These are phyloP conservation scores for Aplidium turbinatum DNA, from an alignment of 23 tunicate genomes.

Conservation along the genomic window DNA sequence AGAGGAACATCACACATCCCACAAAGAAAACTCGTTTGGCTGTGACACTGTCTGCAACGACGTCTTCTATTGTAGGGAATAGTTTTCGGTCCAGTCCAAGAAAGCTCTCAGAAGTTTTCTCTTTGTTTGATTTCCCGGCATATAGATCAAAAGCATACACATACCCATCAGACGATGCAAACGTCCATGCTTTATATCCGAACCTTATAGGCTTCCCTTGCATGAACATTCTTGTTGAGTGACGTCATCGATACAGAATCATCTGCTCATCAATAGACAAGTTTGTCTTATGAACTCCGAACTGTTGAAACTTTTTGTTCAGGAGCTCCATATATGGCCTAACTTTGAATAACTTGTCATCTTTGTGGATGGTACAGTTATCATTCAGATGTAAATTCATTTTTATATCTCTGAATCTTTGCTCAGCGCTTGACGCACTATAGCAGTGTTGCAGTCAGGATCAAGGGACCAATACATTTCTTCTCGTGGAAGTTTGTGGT, in stretches of 20 bases:
- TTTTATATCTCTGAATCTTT: constrained; percentile 10
- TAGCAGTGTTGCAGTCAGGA: constrained; percentile 18
- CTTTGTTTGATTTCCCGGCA: constrained; percentile 22
- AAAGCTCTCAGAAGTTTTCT: constrained; percentile 13
- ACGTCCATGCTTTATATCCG: constrained; percentile 15
- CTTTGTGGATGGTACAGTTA: constrained; percentile 11
- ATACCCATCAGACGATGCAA: constrained; percentile 15
- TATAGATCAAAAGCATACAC: constrained; percentile 17
- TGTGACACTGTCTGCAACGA: too few relatives aligned
- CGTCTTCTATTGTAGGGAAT: too few relatives aligned
- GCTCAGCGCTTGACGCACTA: constrained; percentile 28
- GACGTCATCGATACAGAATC: constrained; percentile 10
- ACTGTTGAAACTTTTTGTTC: constrained; percentile 17
- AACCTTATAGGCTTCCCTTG: constrained; percentile 14
- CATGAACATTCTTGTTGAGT: constrained; percentile 15
- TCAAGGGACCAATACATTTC: constrained; percentile 18
- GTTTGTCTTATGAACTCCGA: constrained; percentile 11
- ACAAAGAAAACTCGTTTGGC: too few relatives aligned
- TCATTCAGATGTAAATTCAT: constrained; percentile 19
- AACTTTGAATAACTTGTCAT: constrained; percentile 18
- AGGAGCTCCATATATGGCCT: constrained; percentile 20
- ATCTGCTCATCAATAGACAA: constrained; percentile 18
- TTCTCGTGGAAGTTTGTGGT: constrained; percentile 23
- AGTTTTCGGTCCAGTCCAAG: constrained; percentile 11
- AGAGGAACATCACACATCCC: too few relatives aligned